These are phyloP conservation scores for Helleia helle DNA, from an alignment of 2,888 invertebrate species.

Conservation along the genomic window DNA sequence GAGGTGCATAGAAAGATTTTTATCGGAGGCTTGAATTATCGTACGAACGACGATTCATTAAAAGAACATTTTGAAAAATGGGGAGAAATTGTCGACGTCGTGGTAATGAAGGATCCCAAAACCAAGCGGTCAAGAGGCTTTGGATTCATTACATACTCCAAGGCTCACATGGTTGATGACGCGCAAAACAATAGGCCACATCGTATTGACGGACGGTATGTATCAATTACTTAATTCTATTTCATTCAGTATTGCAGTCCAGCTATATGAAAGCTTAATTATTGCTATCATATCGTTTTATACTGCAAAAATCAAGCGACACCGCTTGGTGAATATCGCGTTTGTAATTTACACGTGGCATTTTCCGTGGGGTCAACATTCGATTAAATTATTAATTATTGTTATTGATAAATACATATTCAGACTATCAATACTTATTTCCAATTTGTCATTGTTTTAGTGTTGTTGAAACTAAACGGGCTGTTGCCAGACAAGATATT, in stretches of 20 bases:
- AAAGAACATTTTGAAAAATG: constrained; percentile 97
- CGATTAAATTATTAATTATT: neutral
- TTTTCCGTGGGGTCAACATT: constrained; percentile 62
- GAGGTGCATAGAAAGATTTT: constrained; percentile 94
- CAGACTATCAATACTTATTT: no score
- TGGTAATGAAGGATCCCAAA: constrained; percentile 97
- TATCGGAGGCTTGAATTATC: constrained; percentile 95
- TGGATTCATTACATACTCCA: constrained; percentile 97
- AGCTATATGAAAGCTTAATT: constrained; percentile 49
- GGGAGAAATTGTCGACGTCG: constrained; percentile 97
- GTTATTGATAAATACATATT: no score
- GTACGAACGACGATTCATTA: constrained; percentile 93
- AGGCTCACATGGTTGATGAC: constrained; percentile 96
- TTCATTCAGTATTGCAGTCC: constrained; percentile 41
- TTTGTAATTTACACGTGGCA: constrained; percentile 44
- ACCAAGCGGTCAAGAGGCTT: constrained; percentile 97
- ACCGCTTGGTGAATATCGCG: constrained; percentile 62
- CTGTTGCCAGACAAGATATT: constrained; percentile 94
- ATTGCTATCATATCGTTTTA: constrained; percentile 59
- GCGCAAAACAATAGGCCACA: constrained; percentile 94
- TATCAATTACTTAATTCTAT: constrained; percentile 13
- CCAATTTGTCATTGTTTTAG: constrained; percentile 42
- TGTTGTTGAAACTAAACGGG: constrained; percentile 97
- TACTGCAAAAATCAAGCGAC: constrained; percentile 52
- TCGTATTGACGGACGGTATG: constrained; percentile 88